phyloP scores from a whole-genome alignment of 2,113 vertebrate species.

The Spheniscus mendiculus region DNA sequence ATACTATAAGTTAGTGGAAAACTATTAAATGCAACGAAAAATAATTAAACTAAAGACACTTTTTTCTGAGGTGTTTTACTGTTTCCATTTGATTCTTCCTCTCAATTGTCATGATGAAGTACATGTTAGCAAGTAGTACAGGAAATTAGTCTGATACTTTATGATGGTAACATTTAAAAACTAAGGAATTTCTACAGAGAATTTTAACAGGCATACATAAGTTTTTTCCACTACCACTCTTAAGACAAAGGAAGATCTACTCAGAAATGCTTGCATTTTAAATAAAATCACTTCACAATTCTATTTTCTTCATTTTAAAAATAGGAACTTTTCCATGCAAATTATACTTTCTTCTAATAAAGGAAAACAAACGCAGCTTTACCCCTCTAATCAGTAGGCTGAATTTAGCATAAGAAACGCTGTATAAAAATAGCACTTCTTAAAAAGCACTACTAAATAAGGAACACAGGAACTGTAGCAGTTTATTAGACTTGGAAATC shows the following conservation, averaged over 20 bases:
- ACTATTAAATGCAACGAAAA: background rate
- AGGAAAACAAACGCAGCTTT: slow-evolving; percentile 23
- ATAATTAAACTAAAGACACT: background rate
- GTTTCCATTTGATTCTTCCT: background rate
- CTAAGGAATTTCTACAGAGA: background rate
- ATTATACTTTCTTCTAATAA: background rate
- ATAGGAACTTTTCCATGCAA: background rate
- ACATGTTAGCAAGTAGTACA: background rate
- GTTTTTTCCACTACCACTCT: background rate
- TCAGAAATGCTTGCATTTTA: slow-evolving; percentile 1
- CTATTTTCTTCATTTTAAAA: background rate
- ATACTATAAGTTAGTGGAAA: background rate
- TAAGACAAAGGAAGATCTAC: background rate
- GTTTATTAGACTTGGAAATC: background rate
- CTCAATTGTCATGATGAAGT: background rate
- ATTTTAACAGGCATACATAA: background rate
- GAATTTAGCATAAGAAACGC: slow-evolving; percentile 18
- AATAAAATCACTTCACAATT: background rate
- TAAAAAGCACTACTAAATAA: slow-evolving; percentile 8
- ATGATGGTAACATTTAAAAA: background rate
- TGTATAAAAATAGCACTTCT: slow-evolving; percentile 18
- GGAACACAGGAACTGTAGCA: background rate
- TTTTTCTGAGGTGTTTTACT: background rate
- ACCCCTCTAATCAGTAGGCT: background rate
- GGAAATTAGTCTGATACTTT: background rate